phyloP scores from a whole-genome alignment of 2,113 vertebrate genomes.

The Stigmatopora nigra region DNA sequence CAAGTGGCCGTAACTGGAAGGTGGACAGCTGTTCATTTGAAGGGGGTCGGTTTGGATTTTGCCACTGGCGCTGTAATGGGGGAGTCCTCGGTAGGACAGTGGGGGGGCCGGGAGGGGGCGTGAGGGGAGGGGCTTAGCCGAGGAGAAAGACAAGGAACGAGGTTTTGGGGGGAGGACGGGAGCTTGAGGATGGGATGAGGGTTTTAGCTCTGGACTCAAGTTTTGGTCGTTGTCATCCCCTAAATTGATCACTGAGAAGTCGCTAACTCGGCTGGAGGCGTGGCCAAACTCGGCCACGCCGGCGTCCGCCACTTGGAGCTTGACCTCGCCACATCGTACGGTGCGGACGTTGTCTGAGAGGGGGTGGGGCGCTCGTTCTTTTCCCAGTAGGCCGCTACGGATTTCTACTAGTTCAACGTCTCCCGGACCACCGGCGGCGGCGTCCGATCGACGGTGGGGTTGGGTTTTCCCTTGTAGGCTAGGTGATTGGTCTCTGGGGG shows the following conservation, averaged over 20 bases:
- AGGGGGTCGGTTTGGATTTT: constrained; percentile 75
- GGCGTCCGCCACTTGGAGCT: constrained; percentile 63
- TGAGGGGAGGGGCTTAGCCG: constrained; percentile 60
- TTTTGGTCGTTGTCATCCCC: constrained; percentile 61
- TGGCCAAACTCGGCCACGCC: constrained; percentile 70
- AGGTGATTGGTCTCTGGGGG: constrained; percentile 72
- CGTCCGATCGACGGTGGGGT: constrained; percentile 29
- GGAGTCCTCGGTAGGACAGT: constrained; percentile 60
- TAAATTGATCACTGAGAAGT: constrained; percentile 71
- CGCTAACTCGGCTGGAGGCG: constrained; percentile 65
- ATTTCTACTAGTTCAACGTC: constrained; percentile 73
- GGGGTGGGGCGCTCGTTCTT: constrained; percentile 57
- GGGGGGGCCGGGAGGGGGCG: constrained; percentile 70
- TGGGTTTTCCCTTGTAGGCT: constrained; percentile 56
- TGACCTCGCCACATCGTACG: constrained; percentile 65
- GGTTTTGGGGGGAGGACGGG: constrained; percentile 77
- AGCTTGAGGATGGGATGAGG: constrained; percentile 55
- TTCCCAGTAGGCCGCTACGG: constrained; percentile 61
- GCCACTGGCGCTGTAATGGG: constrained; percentile 59
- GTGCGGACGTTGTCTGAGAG: constrained; percentile 62
- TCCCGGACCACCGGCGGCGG: constrained; percentile 34
- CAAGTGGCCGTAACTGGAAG: constrained; percentile 72
- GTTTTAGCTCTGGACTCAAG: constrained; percentile 40
- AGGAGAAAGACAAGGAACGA: constrained; percentile 69
- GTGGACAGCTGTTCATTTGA: constrained; percentile 67